phyloP scores from a whole-genome alignment of 1,140 invertebrate genomes.

The Monomorium pharaonis region DNA sequence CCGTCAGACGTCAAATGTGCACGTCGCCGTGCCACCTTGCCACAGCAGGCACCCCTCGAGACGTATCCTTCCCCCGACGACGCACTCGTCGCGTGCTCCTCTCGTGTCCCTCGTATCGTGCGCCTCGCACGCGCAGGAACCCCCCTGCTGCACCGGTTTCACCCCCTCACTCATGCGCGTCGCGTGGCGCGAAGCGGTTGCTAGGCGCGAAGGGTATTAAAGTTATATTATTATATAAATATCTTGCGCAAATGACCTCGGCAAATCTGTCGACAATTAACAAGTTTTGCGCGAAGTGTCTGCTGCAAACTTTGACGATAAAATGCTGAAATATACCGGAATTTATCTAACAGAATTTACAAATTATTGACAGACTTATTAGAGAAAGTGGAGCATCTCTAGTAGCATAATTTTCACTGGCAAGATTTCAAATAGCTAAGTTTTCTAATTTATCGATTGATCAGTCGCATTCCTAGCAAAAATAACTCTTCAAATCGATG shows the following conservation, averaged over 20 bases:
- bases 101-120: neutral
- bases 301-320: neutral
- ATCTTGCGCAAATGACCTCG: neutral
- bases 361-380: too few relatives aligned
- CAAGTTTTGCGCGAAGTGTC: neutral
- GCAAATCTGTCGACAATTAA: neutral
- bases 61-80: neutral
- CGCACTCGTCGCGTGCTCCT: neutral
- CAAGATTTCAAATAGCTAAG: too few relatives aligned
- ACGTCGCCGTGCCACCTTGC: neutral
- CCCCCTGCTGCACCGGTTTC: neutral
- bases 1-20: neutral
- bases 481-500: too few relatives aligned
- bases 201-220: neutral
- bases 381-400: too few relatives aligned
- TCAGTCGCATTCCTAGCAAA: too few relatives aligned
- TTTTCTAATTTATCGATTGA: too few relatives aligned
- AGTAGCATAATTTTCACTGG: too few relatives aligned
- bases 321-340: neutral
- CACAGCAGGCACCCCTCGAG: neutral
- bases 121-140: neutral
- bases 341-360: too few relatives aligned
- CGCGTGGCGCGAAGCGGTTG: neutral
- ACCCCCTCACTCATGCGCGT: constrained; percentile 15
- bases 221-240: neutral